Conservation (phyloP, 2,113 vertebrate genomes). For the Eretmochelys imbricata region DNA sequence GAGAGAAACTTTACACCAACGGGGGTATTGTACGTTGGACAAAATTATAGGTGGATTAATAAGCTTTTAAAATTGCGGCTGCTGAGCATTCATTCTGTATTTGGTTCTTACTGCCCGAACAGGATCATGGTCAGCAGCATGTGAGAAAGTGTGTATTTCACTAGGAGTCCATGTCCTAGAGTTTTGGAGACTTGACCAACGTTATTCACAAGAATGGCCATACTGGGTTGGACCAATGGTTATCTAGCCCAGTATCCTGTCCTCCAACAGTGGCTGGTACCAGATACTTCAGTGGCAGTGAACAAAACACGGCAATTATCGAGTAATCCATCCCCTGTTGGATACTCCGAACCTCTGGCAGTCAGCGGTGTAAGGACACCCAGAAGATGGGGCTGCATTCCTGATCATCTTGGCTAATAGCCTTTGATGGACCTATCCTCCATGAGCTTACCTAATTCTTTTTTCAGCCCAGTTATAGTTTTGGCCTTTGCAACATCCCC, state of each 20-base stretch:
- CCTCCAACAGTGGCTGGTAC: background rate
- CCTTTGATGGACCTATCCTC: background rate
- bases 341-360: no score
- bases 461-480: background rate
- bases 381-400: background rate
- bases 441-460: background rate
- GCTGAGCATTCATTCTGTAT: background rate
- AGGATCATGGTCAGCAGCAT: background rate
- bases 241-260: background rate
- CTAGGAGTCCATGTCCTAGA: background rate
- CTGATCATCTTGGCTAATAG: background rate
- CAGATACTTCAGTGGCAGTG: background rate
- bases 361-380: background rate
- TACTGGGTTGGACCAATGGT: background rate
- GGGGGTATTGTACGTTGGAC: background rate
- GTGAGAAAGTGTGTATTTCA: background rate
- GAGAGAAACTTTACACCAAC: background rate
- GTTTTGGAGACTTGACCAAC: background rate
- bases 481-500: background rate
- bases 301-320: background rate
- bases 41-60: conserved; percentile 22
- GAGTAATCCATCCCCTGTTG: background rate
- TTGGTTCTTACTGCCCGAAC: background rate
- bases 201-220: background rate
- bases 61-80: background rate